Base-by-base conservation (phyloP, 1,140 invertebrate species). In the Lepidurus apus region DNA sequence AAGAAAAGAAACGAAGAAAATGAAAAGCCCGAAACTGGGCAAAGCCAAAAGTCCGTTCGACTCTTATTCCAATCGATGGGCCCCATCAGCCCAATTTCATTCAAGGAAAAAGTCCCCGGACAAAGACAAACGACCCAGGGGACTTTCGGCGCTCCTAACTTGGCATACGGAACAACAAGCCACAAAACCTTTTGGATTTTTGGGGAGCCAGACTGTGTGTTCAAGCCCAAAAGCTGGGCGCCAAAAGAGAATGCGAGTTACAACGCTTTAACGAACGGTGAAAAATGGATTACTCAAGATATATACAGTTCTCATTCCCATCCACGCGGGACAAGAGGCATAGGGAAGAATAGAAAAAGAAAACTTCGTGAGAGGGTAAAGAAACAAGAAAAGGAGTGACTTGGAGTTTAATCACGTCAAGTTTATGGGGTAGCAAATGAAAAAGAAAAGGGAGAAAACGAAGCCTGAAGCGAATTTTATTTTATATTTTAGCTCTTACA, bases 211-310 rank as follows among this genome's bases (percentile, higher is more conserved):
- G 17, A 65, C 53, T n/a, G 21, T 65, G 53, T 21, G 8, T 65
- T 17, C 53, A n/a, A 13, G 17, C 9, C 17, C 17, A 21, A 65
- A 65, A 65, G 1, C 17, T n/a, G 21, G 6, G 21, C 53, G 17
- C 53, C 13, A 7, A 65, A 65, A 13, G 53, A 65, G 53, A 65
- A 65, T 21, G 53, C 53, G 53, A 65, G 53, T 65, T 65, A 65
- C 53, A 65, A 65, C 53, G 53, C 53, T 65, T 65, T 65, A 65
- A 65, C 53, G 53, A 65, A 65, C 21, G 53, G 53, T 65, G 53
- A 65, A 65, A 65, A 65, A 65, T 65, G n/a, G 53, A 65, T 65
- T 65, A 65, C 53, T 65, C 53, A 21, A 65, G 53, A 65, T 65
- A 65, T n/a, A 65, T 65, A 65, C 53, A 65, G 53, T 13, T 9